These are phyloP conservation scores for Patiria pectinifera DNA, from an alignment of 53 echinoderm and acorn worm species.

Conservation along the genomic window DNA sequence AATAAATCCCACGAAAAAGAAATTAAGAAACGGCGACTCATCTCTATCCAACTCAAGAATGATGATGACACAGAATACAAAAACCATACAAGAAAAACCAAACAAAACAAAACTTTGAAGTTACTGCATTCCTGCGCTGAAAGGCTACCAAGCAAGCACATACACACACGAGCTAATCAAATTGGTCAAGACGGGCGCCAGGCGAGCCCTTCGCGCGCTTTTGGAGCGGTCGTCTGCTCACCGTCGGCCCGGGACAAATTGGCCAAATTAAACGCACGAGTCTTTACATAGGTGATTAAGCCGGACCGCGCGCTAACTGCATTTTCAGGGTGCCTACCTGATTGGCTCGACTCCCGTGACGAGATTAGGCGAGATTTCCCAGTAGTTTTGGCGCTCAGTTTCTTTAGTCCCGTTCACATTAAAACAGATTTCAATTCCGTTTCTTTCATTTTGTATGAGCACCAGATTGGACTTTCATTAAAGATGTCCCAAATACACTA, in stretches of 20 bases:
- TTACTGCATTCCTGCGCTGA: neutral
- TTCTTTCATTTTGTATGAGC: too few relatives aligned
- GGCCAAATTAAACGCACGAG: constrained; percentile 38
- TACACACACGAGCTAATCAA: constrained; percentile 19
- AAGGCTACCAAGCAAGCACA: neutral
- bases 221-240: neutral
- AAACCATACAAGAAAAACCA: neutral
- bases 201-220: constrained; percentile 18
- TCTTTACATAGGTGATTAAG: constrained; percentile 36
- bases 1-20: neutral
- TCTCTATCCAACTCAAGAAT: constrained; percentile 34
- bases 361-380: constrained; percentile 15
- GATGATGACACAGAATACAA: neutral
- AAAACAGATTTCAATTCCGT: neutral
- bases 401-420: neutral
- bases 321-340: constrained; percentile 4
- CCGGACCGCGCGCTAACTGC: neutral
- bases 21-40: neutral
- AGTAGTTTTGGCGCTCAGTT: constrained; percentile 29
- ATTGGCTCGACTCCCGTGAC: neutral
- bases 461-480: too few relatives aligned
- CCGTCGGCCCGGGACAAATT: neutral
- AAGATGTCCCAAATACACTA: too few relatives aligned
- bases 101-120: neutral
- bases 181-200: constrained; percentile 36